phyloP scores from a whole-genome alignment of 2,888 invertebrate species.

The Antheraea yamamai region DNA sequence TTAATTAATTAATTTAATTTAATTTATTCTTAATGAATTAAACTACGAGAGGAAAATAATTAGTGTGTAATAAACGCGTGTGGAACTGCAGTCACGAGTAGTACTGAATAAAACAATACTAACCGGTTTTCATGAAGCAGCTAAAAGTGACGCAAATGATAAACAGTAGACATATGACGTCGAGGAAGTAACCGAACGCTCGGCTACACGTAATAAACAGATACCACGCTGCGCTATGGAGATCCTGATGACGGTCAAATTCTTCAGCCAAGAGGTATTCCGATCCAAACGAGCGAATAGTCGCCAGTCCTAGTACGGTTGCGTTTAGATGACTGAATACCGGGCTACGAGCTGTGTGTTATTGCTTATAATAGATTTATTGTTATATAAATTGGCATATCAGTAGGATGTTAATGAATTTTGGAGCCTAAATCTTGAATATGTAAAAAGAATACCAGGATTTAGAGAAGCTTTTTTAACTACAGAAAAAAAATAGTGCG shows the following conservation, averaged over 20 bases:
- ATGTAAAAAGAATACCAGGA: neutral
- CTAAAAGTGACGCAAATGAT: slow-evolving; percentile 85
- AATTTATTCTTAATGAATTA: too few species aligned
- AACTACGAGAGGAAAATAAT: too few species aligned
- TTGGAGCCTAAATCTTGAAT: neutral
- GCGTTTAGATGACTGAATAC: slow-evolving; percentile 92
- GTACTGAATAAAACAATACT: slow-evolving; percentile 26
- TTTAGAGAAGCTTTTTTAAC: too few species aligned
- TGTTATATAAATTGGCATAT: neutral
- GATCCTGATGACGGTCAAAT: slow-evolving; percentile 82
- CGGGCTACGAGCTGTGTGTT: slow-evolving; percentile 87
- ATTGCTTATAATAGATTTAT: neutral
- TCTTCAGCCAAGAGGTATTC: slow-evolving; percentile 84
- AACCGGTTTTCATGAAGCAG: slow-evolving; percentile 76
- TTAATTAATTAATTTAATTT: too few species aligned
- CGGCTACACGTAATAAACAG: slow-evolving; percentile 84
- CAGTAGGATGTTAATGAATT: neutral
- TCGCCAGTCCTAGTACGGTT: slow-evolving; percentile 89
- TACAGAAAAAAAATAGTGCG: too few species aligned
- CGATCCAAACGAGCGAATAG: slow-evolving; percentile 89
- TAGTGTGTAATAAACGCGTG: too few species aligned
- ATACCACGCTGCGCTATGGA: slow-evolving; percentile 86
- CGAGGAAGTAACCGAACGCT: slow-evolving; percentile 85
- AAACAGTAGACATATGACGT: slow-evolving; percentile 84
- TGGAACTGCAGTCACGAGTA: neutral